Evolutionary conservation across 2,888 invertebrate species (phyloP), one percentile per base, ranked within the genome.

Genomic region (Athalia rosae): DNA sequence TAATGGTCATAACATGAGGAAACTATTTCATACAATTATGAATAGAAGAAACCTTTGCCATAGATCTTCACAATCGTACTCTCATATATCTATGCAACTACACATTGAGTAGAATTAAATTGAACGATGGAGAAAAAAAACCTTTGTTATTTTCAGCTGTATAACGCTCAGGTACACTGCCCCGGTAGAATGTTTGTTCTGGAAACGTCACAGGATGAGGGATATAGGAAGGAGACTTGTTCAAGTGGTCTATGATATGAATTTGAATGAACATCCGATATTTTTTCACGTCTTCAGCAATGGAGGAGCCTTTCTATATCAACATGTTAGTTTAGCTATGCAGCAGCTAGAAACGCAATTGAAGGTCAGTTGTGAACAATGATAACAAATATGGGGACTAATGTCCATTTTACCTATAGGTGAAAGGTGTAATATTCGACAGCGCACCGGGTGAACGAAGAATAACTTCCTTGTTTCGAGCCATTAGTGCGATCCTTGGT

Each of bases 221-320:
- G 89, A 90, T 4, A 92, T 94, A 78, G 94, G 94, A 3, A 92
- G 92, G 81, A 93, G 93, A 84, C 90, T 95, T 62, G 91, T 94
- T 4, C 93, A 94, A 85, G 89, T 94, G 41, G 91, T 95, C 76
- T 88, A 91, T 63, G 95, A 95, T 79, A 92, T 94, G 90, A 93
- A 93, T 84, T 92, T 95, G 79, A 93, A 94, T 85, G 92, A 92
- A 53, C 94, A 95, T 88, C 95, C 95, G 5, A 91, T 95, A 76
- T 92, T 95, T 80, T 93, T 95, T 86, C 95, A 95, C 84, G 92
- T 94, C 77, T 95, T 95, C 87, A 95, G 95, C 80, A 95, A 95
- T 86, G 94, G 95, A n/a, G 95, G 95, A 15, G 93, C 94, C 4
- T 93, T 93, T 85, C 91, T 95, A 8, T 95, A 95, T 87, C 93